Evolutionary conservation across 2,113 vertebrate genomes (phyloP), one percentile per base, ranked within the genome.

Genomic region (Cettia cetti): DNA sequence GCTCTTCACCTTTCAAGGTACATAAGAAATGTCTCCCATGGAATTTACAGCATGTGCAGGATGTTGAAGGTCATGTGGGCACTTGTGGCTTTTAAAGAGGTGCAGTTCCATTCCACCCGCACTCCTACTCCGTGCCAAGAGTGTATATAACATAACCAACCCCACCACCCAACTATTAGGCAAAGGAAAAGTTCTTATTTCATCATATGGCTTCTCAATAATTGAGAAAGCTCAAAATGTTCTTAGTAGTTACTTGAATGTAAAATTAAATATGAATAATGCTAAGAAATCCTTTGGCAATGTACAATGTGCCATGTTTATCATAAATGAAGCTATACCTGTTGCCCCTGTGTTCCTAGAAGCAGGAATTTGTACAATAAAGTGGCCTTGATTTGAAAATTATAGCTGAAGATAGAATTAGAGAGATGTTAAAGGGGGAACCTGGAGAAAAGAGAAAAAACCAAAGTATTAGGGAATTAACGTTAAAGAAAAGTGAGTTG

Each of bases 1-100:
- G 69, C 61, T 91, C 40, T 94, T 97, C 52, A 49, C 86, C 57
- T 91, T 91, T 92, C 76, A 75, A 65, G 44, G 80, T 86, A 24
- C 13, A 13, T 78, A 80, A 88, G 35, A 59, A 83, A 86, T 6
- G 3, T 77, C 66, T 80, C 68, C 72, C 19, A 8, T 71, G 59
- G 76, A 90, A 52, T 92, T 78, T 76, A 56, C 13, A 6, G 79
- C 40, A 52, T 40, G 23, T 53, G n/a, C 50, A 68, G 26, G 65
- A 39, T 92, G 33, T 53, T 94, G 82, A 93, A 89, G 61, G 52
- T 87, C 37, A 0, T 72, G 26, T 89, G 44, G 42, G 39, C 35
- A 81, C 2, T 0, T 33, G 33, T 70, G 24, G 8, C 64, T 71
- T 78, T 90, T 92, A 78, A 68, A 86, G 72, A 79, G 11, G 14